A percentile compares a stretch with the other conserved stretches of the same genome.
phyloP scores from a whole-genome alignment of 2,888 invertebrate species.

The Dendrolimus houi region DNA sequence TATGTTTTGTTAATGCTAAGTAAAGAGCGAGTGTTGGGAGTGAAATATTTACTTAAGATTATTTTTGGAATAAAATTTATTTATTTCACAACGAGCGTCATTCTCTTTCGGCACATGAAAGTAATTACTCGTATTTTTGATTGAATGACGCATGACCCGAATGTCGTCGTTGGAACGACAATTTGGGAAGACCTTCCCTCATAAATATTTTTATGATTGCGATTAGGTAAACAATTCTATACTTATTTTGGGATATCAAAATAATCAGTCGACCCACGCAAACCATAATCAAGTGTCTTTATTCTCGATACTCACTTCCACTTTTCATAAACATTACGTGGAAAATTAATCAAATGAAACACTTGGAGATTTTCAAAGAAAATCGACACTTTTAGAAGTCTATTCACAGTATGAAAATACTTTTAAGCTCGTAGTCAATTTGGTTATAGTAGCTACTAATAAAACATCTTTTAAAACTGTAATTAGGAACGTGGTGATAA shows the following conservation, averaged over 20 bases:
- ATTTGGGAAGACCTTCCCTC: constrained; percentile 19
- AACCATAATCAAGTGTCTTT: not conserved
- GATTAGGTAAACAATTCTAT: not conserved
- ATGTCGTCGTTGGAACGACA: constrained; percentile 41
- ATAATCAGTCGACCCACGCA: not conserved
- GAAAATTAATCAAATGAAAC: not conserved
- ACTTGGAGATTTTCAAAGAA: too few species aligned
- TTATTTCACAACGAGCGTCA: constrained; percentile 55
- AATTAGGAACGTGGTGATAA: too few species aligned
- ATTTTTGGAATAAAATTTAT: constrained; percentile 54
- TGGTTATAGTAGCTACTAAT: too few species aligned
- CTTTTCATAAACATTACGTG: not conserved
- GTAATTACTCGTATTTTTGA: constrained; percentile 56
- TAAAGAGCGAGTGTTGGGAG: constrained; percentile 46
- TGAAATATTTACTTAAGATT: constrained; percentile 61
- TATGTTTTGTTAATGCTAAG: constrained; percentile 61
- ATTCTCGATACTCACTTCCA: not conserved
- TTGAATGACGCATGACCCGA: constrained; percentile 59
- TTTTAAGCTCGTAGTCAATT: too few species aligned
- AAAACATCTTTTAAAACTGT: too few species aligned
- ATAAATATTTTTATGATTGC: not conserved
- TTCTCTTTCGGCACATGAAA: constrained; percentile 58
- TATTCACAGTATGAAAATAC: too few species aligned
- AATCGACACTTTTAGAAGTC: too few species aligned
- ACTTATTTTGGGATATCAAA: not conserved